phyloP scores from a whole-genome alignment of 2,797 vertebrate species.

The Ceryle rudis region DNA sequence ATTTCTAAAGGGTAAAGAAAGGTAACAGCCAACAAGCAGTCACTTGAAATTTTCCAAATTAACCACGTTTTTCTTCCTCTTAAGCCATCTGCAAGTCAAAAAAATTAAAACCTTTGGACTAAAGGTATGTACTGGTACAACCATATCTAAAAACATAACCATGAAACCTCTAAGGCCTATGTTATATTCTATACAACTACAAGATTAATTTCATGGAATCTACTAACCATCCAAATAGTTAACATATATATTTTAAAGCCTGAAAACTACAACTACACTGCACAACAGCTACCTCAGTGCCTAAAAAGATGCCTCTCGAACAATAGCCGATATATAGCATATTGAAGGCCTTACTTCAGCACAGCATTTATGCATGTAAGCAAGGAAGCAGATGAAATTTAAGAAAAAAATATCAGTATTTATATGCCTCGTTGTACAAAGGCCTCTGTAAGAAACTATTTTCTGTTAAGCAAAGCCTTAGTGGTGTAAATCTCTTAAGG shows the following conservation, averaged over 20 bases:
- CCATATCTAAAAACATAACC: background rate
- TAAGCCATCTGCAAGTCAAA: background rate
- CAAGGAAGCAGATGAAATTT: background rate
- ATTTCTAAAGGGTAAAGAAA: background rate
- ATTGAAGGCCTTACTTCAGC: background rate
- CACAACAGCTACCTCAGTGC: background rate
- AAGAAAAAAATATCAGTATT: background rate
- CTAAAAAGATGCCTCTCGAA: background rate
- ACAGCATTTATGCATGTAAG: background rate
- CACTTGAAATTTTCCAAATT: background rate
- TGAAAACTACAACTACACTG: background rate
- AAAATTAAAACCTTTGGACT: background rate
- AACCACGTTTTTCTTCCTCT: background rate
- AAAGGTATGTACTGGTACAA: background rate
- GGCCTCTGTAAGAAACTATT: background rate
- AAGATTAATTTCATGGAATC: background rate
- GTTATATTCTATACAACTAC: background rate
- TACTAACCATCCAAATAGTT: background rate
- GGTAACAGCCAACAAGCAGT: background rate
- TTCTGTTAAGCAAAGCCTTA: background rate
- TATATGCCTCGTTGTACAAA: background rate
- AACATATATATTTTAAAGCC: background rate
- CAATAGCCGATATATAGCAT: background rate
- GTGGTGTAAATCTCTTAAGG: background rate
- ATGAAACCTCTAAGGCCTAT: background rate